A percentile compares a stretch with the other conserved stretches of the same genome.
Conservation (phyloP, 2,888 invertebrate species). For the Nemapogon koenigi region DNA sequence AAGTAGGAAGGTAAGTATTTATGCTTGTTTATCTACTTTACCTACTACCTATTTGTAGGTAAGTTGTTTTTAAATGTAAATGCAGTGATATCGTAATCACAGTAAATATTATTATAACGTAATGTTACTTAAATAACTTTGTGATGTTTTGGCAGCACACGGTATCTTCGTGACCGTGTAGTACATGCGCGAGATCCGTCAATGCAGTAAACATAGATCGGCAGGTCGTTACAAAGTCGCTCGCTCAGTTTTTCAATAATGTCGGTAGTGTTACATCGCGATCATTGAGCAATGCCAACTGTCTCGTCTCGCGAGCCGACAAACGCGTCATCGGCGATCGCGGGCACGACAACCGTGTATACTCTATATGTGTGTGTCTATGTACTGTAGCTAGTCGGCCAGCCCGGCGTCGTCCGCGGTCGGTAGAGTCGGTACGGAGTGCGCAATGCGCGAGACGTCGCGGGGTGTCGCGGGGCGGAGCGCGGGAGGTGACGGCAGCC, state of each 20-base stretch:
- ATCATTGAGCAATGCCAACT: slow-evolving; percentile 63
- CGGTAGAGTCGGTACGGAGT: not conserved
- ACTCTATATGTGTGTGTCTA: slow-evolving; percentile 37
- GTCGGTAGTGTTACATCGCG: slow-evolving; percentile 40
- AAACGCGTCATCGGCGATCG: slow-evolving; percentile 57
- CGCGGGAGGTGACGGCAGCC: slow-evolving; percentile 33
- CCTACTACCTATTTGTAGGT: too few relatives aligned
- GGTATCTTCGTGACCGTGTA: too few relatives aligned
- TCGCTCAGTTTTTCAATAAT: slow-evolving; percentile 7
- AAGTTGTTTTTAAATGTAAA: too few relatives aligned
- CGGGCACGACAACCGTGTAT: slow-evolving; percentile 40
- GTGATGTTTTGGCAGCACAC: too few relatives aligned
- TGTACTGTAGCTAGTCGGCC: slow-evolving; percentile 6
- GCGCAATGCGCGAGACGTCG: slow-evolving; percentile 49
- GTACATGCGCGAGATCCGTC: too few relatives aligned
- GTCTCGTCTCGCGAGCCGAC: slow-evolving; percentile 61
- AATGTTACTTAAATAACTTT: too few relatives aligned
- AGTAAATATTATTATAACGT: too few relatives aligned
- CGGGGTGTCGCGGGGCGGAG: slow-evolving; percentile 14
- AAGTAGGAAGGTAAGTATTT: too few relatives aligned
- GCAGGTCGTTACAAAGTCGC: too few relatives aligned
- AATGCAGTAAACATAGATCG: too few relatives aligned
- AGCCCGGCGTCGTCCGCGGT: not conserved
- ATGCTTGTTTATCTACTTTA: too few relatives aligned
- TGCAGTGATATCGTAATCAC: too few relatives aligned